These are phyloP conservation scores for Tipula unca DNA, from an alignment of 2,888 invertebrate genomes.

Conservation along the genomic window DNA sequence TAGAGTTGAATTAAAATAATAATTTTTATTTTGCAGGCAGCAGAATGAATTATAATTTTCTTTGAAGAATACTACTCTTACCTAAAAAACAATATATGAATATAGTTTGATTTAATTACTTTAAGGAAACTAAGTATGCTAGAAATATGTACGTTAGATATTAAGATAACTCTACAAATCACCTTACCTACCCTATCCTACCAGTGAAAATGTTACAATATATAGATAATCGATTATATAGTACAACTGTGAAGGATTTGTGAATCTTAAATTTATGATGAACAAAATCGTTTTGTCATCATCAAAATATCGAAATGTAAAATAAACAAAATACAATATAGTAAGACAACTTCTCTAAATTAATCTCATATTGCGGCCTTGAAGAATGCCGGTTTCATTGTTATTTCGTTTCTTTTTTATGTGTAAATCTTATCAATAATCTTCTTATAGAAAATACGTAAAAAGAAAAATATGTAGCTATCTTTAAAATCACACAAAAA, in stretches of 20 bases:
- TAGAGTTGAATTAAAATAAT: too few relatives aligned
- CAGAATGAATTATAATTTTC: neutral
- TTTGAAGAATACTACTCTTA: neutral
- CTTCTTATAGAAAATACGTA: neutral
- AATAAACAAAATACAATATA: neutral
- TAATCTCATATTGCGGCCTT: neutral
- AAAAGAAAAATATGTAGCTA: neutral
- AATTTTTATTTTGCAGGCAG: neutral
- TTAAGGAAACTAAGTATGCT: too few relatives aligned
- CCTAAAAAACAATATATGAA: neutral
- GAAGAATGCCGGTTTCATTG: conserved; percentile 8
- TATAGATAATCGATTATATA: neutral
- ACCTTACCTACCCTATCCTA: neutral
- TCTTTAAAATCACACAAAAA: neutral
- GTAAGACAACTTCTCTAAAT: neutral
- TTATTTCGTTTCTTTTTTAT: neutral
- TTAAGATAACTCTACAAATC: neutral
- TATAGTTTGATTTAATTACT: neutral
- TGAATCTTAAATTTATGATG: neutral
- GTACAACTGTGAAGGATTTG: neutral
- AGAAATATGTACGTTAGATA: too few relatives aligned
- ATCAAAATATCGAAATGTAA: neutral
- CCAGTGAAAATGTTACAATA: neutral
- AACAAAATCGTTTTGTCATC: neutral
- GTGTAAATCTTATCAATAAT: neutral